Conservation (phyloP, 2,113 vertebrate species). For the Aythya baeri region DNA sequence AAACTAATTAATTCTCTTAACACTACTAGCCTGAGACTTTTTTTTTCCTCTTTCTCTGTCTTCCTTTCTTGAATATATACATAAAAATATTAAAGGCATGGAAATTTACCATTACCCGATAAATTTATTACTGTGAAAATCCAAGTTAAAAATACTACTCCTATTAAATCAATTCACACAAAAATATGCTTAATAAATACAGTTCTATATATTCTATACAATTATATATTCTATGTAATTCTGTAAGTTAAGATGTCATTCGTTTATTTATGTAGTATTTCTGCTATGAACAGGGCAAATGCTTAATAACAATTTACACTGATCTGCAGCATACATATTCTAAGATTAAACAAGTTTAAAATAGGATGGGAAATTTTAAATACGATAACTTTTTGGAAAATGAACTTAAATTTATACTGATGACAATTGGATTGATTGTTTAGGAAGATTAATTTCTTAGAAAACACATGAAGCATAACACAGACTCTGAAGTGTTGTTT, state of each 20-base stretch:
- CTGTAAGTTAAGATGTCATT: background rate
- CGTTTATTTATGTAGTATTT: background rate
- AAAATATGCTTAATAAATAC: background rate
- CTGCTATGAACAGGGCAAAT: background rate
- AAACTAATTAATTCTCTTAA: background rate
- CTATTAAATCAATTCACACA: background rate
- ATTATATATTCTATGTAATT: background rate
- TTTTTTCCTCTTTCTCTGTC: background rate
- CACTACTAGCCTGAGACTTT: background rate
- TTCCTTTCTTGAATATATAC: background rate
- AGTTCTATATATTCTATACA: background rate
- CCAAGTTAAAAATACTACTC: background rate
- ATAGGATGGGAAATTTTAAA: background rate
- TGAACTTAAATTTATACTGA: background rate
- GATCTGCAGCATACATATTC: background rate
- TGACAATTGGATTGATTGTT: background rate
- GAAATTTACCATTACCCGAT: background rate
- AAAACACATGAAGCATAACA: background rate
- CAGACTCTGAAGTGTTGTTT: background rate
- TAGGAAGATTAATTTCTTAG: background rate
- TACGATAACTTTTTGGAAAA: background rate
- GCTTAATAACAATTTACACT: background rate
- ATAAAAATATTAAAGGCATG: background rate
- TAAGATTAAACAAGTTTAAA: background rate
- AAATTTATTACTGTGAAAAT: background rate